Evolutionary conservation across 2,888 invertebrate species (phyloP).

Genomic region (Hirtodrosophila duncani): DNA sequence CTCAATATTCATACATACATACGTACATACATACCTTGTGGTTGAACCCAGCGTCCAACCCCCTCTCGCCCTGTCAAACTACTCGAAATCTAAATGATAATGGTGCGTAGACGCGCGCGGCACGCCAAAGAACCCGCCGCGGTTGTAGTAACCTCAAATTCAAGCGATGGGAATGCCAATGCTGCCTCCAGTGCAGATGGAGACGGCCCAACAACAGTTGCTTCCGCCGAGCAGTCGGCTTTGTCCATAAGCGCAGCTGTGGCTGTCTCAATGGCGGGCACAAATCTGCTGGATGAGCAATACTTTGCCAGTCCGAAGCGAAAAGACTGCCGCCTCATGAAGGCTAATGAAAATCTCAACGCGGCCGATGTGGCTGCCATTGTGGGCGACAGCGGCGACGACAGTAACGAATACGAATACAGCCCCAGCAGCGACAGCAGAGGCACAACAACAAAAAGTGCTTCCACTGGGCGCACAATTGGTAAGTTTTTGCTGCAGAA

Average conservation of each 20-base stretch:
- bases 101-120: conserved; percentile 73
- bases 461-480: conserved; percentile 58
- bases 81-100: conserved; percentile 53
- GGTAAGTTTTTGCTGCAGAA: conserved; percentile 65
- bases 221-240: conserved; percentile 14
- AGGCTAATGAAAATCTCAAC: conserved; percentile 54
- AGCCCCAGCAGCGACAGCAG: conserved; percentile 21
- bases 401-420: conserved; percentile 17
- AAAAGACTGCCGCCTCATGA: conserved; percentile 78
- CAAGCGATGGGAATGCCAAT: too few relatives aligned
- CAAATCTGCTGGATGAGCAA: conserved; percentile 74
- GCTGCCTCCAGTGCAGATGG: too few relatives aligned
- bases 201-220: conserved; percentile 8
- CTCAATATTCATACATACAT: too few relatives aligned
- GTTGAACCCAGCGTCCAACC: too few relatives aligned
- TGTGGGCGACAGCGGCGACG: conserved; percentile 4
- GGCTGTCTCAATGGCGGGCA: conserved; percentile 34
- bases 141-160: conserved; percentile 26
- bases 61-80: neutral
- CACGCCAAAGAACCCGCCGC: conserved; percentile 49
- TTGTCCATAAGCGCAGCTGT: conserved; percentile 36
- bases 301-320: conserved; percentile 78
- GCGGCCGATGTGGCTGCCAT: conserved; percentile 11
- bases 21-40: neutral
- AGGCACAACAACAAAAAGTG: conserved; percentile 30